phyloP scores from a whole-genome alignment of 2,113 vertebrate species.

The Austrofundulus limnaeus region DNA sequence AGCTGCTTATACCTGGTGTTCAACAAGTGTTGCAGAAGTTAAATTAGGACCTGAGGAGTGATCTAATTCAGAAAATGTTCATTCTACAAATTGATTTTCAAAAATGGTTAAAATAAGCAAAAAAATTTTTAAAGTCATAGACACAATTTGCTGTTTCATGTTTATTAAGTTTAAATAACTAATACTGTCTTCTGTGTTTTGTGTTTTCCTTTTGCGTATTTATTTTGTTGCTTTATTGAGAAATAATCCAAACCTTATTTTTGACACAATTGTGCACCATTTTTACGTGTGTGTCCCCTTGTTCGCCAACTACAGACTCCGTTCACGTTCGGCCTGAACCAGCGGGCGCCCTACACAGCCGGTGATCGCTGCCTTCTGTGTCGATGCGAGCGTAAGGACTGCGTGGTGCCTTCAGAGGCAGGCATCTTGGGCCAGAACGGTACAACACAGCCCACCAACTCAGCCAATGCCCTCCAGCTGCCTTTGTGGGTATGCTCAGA shows the following conservation, averaged over 20 bases:
- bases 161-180: background rate
- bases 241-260: background rate
- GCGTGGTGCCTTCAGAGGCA: conserved; percentile 79
- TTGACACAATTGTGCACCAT: too few species aligned
- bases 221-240: background rate
- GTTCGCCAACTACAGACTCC: conserved; percentile 81
- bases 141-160: background rate
- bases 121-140: background rate
- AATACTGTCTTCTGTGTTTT: background rate
- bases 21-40: background rate
- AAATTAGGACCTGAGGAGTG: background rate
- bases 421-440: conserved; percentile 83
- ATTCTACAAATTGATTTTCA: background rate
- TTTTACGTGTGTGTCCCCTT: background rate
- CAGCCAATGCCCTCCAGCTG: conserved; percentile 87
- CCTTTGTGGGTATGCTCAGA: conserved; percentile 95
- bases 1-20: conserved; percentile 10
- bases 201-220: too few species aligned
- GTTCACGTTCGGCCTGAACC: conserved; percentile 95
- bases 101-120: background rate
- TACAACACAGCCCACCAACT: conserved; percentile 83
- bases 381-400: conserved; percentile 92
- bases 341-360: conserved; percentile 89
- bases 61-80: too few species aligned
- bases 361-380: conserved; percentile 94